These are phyloP conservation scores for Drosophila lacteicornis DNA, from an alignment of 1,140 invertebrate species.

Conservation along the genomic window DNA sequence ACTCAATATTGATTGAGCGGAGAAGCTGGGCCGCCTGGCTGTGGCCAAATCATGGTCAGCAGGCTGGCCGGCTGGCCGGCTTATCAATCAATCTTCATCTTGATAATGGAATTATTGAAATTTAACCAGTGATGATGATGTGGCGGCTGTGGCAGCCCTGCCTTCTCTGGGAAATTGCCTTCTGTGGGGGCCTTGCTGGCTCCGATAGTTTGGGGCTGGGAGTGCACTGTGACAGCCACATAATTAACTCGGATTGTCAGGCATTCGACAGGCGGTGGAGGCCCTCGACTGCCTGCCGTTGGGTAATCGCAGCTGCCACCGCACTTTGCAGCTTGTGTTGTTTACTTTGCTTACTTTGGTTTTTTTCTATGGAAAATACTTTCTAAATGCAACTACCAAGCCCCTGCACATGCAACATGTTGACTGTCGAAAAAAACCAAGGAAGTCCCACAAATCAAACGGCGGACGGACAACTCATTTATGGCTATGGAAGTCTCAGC, in stretches of 20 bases:
- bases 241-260: conserved; percentile 59
- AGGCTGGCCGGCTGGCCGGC: conserved; percentile 11
- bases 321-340: conserved; percentile 44
- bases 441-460: conserved; percentile 29
- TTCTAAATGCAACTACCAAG: conserved; percentile 49
- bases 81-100: conserved; percentile 79
- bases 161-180: conserved; percentile 17
- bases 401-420: conserved; percentile 39
- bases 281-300: conserved; percentile 52
- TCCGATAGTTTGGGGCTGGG: not conserved
- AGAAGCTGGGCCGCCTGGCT: conserved; percentile 24
- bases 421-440: conserved; percentile 29
- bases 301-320: conserved; percentile 50
- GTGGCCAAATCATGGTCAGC: conserved; percentile 54
- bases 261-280: conserved; percentile 36
- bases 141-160: conserved; percentile 18
- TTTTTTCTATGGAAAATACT: conserved; percentile 53
- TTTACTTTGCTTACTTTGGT: conserved; percentile 48
- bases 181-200: conserved; percentile 2
- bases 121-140: conserved; percentile 37
- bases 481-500: conserved; percentile 13
- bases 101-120: conserved; percentile 81
- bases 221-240: conserved; percentile 22
- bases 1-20: conserved; percentile 67
- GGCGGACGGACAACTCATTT: conserved; percentile 25